Base-by-base conservation (phyloP, 35 echinoderm and acorn worm genomes). In the Apostichopus parvimensis region DNA sequence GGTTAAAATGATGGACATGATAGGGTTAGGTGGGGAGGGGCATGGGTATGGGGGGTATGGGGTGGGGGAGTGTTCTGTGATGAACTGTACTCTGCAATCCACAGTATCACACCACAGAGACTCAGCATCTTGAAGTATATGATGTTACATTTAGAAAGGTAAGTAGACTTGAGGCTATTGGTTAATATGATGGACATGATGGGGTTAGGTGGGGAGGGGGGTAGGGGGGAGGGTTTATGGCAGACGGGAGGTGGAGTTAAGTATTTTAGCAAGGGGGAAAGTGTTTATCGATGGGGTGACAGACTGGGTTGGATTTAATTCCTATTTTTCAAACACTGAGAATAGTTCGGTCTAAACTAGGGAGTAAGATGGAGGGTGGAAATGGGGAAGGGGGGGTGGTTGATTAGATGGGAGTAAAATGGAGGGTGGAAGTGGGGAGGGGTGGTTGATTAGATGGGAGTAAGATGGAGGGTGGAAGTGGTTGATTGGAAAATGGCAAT, bases 61-160 rank as follows among this genome's bases (percentile, higher is more conserved):
- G 26, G 0, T 25, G n/a, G n/a, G n/a, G n/a, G n/a, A n/a, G 92
- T 93, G 14, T 95, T 95, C 72, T 64, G 72, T 21, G 79, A 93
- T 8, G 85, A 77, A 45, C 77, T 95, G 55, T 88, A 92, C 1
- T 87, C 93, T 78, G 77, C 79, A 26, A 79, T 95, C 24, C n/a
- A 82, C 34, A 90, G 79, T 14, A 79, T 95, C 14, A 22, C 85
- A 6, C 23, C 45, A 0, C 79, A 93, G 9, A 93, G 83, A 84
- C 72, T 64, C 6, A 83, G 15, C n/a, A 87, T 93, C 57, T 87
- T 95, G 17, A 82, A 72, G 8, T 95, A 73, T 76, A 93, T 95
- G 77, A 95, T 95, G 94, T 82, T 75, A 17, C 94, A 95, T 79
- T 81, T 95, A 54, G 89, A 78, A 53, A 95, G 94, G 94, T 95